Base-by-base conservation (phyloP, 2,888 invertebrate genomes). In the Cremastobaeus sp. region DNA sequence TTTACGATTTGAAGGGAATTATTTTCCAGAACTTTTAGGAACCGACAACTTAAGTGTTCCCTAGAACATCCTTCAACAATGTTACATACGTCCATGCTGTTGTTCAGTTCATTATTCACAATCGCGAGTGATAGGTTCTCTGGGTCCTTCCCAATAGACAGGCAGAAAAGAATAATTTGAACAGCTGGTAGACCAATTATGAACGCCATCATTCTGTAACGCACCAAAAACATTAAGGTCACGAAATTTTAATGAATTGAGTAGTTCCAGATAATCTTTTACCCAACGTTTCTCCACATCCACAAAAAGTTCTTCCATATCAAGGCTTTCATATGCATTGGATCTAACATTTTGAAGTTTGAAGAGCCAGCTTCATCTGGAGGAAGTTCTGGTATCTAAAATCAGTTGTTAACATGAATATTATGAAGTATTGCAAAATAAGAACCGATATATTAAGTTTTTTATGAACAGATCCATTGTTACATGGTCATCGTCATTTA, bases 231-330 rank as follows among this genome's bases (percentile, higher is more conserved):
- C n/a, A n/a, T n/a, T n/a, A n/a, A n/a, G n/a, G n/a, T n/a, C n/a
- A n/a, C n/a, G n/a, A n/a, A n/a, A n/a, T n/a, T n/a, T 25, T 25
- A 25, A 8, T 25, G 25, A 62, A 12, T n/a, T n/a, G n/a, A n/a
- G n/a, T n/a, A n/a, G n/a, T n/a, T n/a, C n/a, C n/a, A n/a, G n/a
- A n/a, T n/a, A n/a, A n/a, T n/a, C n/a, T n/a, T n/a, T n/a, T 86
- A 94, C 94, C 94, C 93, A 74, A 93, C 91, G 88, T 96, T 96
- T 80, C 96, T 91, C 89, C 94, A 92, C 90, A 96, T 92, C 91
- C 95, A 94, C 54, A 95, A 89, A 82, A 95, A 93, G 85, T 96
- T 96, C 87, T 96, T 96, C 94, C 96, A 95, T 41, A 96, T 91
- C 15, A 96, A 88, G 0, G 96, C 95, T 79, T 92, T 92, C 92